Evolutionary conservation across 2,888 invertebrate genomes (phyloP).

Genomic region (Seladonia tumulorum): DNA sequence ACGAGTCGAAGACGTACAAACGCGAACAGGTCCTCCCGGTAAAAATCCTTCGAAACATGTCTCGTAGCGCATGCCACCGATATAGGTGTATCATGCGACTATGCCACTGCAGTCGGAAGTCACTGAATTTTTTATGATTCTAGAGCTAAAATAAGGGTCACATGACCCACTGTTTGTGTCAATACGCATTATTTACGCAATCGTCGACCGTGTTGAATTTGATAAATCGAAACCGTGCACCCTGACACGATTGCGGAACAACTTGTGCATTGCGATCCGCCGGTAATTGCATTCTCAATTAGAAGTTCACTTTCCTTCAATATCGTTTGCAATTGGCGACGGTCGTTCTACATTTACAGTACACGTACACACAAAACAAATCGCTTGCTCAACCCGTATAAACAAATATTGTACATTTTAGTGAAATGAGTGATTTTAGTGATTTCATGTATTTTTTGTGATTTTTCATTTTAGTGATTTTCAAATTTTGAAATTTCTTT

Average conservation of each 20-base stretch:
- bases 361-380: background rate
- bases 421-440: too few relatives aligned
- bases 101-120: background rate
- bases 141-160: conserved; percentile 7
- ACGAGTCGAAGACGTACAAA: conserved; percentile 25
- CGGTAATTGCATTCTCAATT: background rate
- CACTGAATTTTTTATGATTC: conserved; percentile 16
- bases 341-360: background rate
- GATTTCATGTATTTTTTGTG: too few relatives aligned
- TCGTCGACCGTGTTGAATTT: background rate
- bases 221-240: background rate
- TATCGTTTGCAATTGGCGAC: background rate
- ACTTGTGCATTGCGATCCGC: background rate
- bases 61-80: background rate
- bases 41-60: conserved; percentile 27
- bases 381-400: background rate
- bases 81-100: background rate
- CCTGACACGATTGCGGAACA: background rate
- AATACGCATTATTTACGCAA: background rate
- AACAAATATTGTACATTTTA: background rate
- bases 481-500: too few relatives aligned
- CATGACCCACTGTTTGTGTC: background rate
- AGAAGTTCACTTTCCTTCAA: background rate
- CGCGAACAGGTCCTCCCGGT: conserved; percentile 8
- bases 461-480: too few relatives aligned